Base-by-base conservation (phyloP, 1,140 invertebrate genomes). In the Lysiphlebus fabarum region DNA sequence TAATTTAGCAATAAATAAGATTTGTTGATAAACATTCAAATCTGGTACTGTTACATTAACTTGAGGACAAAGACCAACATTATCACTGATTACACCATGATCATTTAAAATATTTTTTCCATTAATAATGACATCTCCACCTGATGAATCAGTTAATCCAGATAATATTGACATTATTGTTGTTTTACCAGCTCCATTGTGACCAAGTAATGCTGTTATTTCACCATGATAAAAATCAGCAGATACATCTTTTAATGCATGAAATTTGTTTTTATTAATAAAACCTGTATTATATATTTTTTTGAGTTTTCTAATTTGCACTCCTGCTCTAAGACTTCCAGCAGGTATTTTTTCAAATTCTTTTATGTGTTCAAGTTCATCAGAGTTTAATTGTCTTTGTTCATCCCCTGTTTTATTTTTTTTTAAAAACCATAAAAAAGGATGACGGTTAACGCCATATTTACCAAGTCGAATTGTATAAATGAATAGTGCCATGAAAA, bases 31-130 rank as follows among this genome's bases (percentile, higher is more conserved):
- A 0, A 97, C 94, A 12, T 90, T 96, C 43, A 98, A 80, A 65
- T 91, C 88, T 57, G 92, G 87, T 73, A 97, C 96, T 1, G 98
- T 82, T 59, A 97, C 89, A 76, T 98, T 93, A 72, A 96, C 92
- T 75, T 99, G 96, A 9, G 95, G 95, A 78, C 96, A 99, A 37
- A 91, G 74, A 6, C 90, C 90, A 4, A 91, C 74, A 70, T 83
- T 83, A 11, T 76, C 73, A 58, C 86, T 77, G 59, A 82, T 74
- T 36, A 36, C 63, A 7, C 74, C 65, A 41, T 83, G 78, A 56
- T 84, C 72, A 42, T 70, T 81, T 41, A 74, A 66, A 43, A 89
- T 83, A 68, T 88, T 84, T 75, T 80, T 83, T 14, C 84, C 85
- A 68, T 87, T 85, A 40, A 89, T 79, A n/a, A 80, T 47, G 12